Evolutionary conservation across 2,797 vertebrate genomes (phyloP).

Genomic region (Protonibea diacanthus): DNA sequence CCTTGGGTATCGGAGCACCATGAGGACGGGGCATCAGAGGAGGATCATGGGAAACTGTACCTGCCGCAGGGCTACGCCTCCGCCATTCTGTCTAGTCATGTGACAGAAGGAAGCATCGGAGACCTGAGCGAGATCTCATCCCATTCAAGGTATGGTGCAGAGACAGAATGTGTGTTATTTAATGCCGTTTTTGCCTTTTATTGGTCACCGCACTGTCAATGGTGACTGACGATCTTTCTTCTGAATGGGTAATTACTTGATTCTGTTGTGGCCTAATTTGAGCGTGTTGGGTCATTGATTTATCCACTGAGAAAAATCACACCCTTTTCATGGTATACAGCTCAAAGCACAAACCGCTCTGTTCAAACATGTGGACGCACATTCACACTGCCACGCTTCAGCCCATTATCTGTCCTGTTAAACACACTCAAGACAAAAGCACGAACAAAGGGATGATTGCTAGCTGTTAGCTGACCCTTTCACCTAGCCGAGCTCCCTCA

Average conservation of each 20-base stretch:
- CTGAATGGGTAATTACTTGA: constrained; percentile 6
- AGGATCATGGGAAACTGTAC: constrained; percentile 90
- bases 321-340: constrained; percentile 34
- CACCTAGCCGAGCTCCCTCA: constrained; percentile 34
- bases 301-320: constrained; percentile 38
- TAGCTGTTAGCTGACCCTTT: constrained; percentile 72
- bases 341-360: constrained; percentile 33
- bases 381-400: constrained; percentile 7
- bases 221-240: constrained; percentile 11
- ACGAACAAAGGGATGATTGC: constrained; percentile 36
- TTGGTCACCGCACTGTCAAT: neutral
- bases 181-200: neutral
- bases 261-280: constrained; percentile 24
- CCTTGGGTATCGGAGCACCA: constrained; percentile 86
- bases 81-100: constrained; percentile 82
- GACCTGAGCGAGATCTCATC: constrained; percentile 95
- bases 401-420: constrained; percentile 27
- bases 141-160: constrained; percentile 90
- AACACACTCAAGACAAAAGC: constrained; percentile 27
- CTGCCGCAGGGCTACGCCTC: constrained; percentile 87
- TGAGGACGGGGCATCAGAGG: constrained; percentile 80
- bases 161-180: neutral
- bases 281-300: constrained; percentile 54
- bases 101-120: constrained; percentile 90
- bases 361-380: constrained; percentile 22